Percentiles rank a stretch among this genome's conserved stretches.
Conservation (phyloP, 2,888 invertebrate genomes). For the Drosophila pseudotalamancana region DNA sequence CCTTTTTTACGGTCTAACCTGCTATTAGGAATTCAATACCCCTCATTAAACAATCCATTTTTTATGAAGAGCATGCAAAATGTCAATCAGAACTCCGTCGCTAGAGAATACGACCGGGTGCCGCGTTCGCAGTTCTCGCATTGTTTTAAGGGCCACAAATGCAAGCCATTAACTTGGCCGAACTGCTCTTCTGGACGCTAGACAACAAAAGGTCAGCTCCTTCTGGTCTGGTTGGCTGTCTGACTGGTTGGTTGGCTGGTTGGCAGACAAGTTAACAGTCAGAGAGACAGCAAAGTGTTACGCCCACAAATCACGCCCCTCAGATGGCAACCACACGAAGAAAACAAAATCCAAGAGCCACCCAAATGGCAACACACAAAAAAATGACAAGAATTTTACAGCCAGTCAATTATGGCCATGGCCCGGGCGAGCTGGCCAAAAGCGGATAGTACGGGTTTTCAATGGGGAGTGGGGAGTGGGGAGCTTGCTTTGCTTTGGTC, state of each 20-base stretch:
- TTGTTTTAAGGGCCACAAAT: slow-evolving; percentile 39
- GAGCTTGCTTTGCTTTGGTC: background rate
- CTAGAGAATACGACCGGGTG: background rate
- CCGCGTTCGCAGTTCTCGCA: slow-evolving; percentile 12
- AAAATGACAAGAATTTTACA: slow-evolving; percentile 75
- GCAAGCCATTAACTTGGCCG: slow-evolving; percentile 64
- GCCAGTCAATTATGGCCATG: slow-evolving; percentile 73
- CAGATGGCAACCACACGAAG: slow-evolving; percentile 53
- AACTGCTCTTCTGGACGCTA: slow-evolving; percentile 58
- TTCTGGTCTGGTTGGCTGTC: slow-evolving; percentile 2
- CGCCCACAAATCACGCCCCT: slow-evolving; percentile 76
- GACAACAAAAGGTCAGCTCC: slow-evolving; percentile 68
- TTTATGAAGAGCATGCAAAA: slow-evolving; percentile 18
- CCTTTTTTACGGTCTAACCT: background rate
- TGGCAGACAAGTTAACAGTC: background rate
- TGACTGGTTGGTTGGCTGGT: background rate
- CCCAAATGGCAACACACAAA: slow-evolving; percentile 43
- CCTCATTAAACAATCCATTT: background rate
- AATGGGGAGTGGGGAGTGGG: background rate
- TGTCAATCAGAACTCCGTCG: slow-evolving; percentile 27
- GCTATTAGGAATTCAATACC: background rate
- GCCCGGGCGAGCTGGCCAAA: slow-evolving; percentile 30
- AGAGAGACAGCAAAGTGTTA: slow-evolving; percentile 60
- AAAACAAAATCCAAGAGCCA: slow-evolving; percentile 23
- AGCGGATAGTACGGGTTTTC: slow-evolving; percentile 15